Base-by-base conservation (phyloP, 2,797 vertebrate genomes). In the Fistularia commersonii region DNA sequence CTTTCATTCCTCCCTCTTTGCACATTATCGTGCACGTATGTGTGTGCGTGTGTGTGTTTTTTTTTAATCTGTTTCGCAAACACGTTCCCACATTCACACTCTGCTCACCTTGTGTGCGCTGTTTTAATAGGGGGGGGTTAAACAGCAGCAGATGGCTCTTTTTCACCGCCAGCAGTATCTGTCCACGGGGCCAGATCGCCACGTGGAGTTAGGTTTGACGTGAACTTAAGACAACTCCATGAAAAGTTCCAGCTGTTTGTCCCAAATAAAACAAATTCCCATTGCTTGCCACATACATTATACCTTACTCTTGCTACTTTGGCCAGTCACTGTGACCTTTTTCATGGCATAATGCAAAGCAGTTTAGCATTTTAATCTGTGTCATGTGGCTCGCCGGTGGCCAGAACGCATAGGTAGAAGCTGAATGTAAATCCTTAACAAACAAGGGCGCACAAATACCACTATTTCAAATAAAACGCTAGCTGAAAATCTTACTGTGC, bases 91-190 rank as follows among this genome's bases (percentile, higher is more conserved):
- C 53, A 13, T 59, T 68, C 54, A 47, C 61, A 52, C 66, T 51
- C 36, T 33, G 33, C 43, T 54, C 51, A 65, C 48, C 14, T 11
- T 58, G 60, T 70, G 56, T 57, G 57, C 61, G 72, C 41, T 44
- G 47, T 72, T 49, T 82, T 76, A 78, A 80, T 80, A 79, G 71
- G 76, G 66, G 78, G 74, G 75, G 73, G 55, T 76, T 83, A 81
- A 83, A 76, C 65, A 76, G 74, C 68, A 83, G 74, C 87, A 89
- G 87, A 87, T 87, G 85, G 46, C 40, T 81, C 54, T 72, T 86
- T 87, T 84, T 77, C 85, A 84, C 72, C 82, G 84, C 80, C 82
- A 85, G 58, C 49, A 83, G 66, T 80, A 65, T 76, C 66, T 72
- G 61, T 79, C 68, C 63, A 72, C 50, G 6, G 62, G 67, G 76